phyloP scores from a whole-genome alignment of 2,113 vertebrate genomes.

The Amblyopsis rosae region DNA sequence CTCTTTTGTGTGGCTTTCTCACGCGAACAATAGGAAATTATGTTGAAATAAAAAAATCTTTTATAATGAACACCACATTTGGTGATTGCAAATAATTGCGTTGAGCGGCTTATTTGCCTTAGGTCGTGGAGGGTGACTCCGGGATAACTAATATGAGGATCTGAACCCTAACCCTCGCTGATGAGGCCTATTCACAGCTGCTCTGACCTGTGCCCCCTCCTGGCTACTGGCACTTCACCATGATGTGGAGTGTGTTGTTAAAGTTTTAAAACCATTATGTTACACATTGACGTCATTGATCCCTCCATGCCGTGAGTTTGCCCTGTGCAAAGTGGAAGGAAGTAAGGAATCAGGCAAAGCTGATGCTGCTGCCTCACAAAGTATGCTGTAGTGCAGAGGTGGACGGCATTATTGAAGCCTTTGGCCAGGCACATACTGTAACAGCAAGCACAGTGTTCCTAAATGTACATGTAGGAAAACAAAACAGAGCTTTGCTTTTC shows the following conservation, averaged over 20 bases:
- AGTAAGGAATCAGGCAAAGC: conserved; percentile 16
- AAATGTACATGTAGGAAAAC: background rate
- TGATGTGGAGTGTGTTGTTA: conserved; percentile 85
- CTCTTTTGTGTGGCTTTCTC: conserved; percentile 75
- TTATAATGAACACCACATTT: conserved; percentile 93
- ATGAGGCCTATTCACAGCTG: conserved; percentile 97
- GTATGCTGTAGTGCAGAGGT: conserved; percentile 7
- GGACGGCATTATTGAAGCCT: background rate
- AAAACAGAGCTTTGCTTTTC: background rate
- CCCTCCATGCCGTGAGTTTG: conserved; percentile 52
- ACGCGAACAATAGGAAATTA: conserved; percentile 81
- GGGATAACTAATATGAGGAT: conserved; percentile 85
- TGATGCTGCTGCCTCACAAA: conserved; percentile 28
- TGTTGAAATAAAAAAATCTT: conserved; percentile 77
- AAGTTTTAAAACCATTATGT: conserved; percentile 79
- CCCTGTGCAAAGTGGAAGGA: conserved; percentile 2
- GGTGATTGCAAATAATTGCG: conserved; percentile 98
- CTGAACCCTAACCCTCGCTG: conserved; percentile 92
- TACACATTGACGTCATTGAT: conserved; percentile 65
- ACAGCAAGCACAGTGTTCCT: background rate
- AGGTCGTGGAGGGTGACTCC: conserved; percentile 89
- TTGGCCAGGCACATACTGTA: conserved; percentile 9
- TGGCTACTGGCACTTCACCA: conserved; percentile 67
- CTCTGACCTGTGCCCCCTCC: conserved; percentile 84
- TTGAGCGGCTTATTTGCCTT: conserved; percentile 87